Evolutionary conservation across 2,888 invertebrate genomes (phyloP).

Genomic region (Agriopis aurantiaria): DNA sequence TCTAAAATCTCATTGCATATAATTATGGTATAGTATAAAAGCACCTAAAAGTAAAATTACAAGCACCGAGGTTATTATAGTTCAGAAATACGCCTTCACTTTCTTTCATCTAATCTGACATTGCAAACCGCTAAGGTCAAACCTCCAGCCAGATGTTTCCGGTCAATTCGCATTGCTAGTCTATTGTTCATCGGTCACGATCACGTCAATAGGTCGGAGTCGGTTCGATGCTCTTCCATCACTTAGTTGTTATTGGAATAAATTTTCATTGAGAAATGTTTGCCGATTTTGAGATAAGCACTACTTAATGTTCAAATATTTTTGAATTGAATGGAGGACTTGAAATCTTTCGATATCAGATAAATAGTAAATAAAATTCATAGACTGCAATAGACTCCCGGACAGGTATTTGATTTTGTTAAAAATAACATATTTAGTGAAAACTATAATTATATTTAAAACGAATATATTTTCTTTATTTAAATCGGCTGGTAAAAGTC

Average conservation of each 20-base stretch:
- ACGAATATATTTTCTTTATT: no score
- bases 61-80: neutral
- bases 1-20: no score
- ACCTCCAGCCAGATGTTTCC: conserved; percentile 63
- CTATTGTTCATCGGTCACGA: conserved; percentile 77
- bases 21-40: no score
- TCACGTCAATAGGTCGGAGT: conserved; percentile 70
- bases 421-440: no score
- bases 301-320: neutral
- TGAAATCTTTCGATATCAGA: neutral
- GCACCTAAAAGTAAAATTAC: neutral
- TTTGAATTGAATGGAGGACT: conserved; percentile 27
- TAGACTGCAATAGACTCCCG: no score
- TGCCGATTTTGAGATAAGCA: conserved; percentile 18
- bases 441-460: no score
- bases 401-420: no score
- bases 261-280: conserved; percentile 48
- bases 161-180: conserved; percentile 57
- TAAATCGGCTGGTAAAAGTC: no score
- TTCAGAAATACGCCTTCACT: conserved; percentile 18
- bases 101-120: conserved; percentile 53
- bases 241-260: conserved; percentile 46
- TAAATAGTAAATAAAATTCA: no score
- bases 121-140: conserved; percentile 67
- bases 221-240: conserved; percentile 52